Evolutionary conservation across 2,113 vertebrate species (phyloP).

Genomic region (Cathartes aura): DNA sequence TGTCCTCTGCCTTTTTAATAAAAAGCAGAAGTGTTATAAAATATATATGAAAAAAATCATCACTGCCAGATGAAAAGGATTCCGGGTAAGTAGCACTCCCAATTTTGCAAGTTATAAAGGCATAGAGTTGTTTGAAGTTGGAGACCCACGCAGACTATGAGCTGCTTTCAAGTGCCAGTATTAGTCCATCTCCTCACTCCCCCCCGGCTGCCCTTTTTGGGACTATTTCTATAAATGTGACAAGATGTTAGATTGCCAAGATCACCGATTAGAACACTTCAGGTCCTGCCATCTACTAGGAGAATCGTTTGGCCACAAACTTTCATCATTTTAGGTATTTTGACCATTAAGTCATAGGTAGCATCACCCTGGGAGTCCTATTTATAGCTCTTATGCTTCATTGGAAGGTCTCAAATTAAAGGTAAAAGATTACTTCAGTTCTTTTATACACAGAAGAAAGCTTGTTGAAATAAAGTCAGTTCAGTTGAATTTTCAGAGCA

Average conservation of each 20-base stretch:
- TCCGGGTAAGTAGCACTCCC: not conserved
- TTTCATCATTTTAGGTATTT: not conserved
- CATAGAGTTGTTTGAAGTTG: not conserved
- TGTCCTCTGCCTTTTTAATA: not conserved
- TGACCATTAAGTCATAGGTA: not conserved
- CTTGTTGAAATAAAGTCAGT: not conserved
- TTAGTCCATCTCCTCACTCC: not conserved
- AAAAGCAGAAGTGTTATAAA: not conserved
- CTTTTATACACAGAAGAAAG: not conserved
- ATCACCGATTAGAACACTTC: not conserved
- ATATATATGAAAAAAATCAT: not conserved
- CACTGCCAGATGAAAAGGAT: slow-evolving; percentile 15
- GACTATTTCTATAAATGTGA: not conserved
- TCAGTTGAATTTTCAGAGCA: not conserved
- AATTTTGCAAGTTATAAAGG: slow-evolving; percentile 5
- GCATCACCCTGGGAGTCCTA: not conserved
- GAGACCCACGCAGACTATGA: not conserved
- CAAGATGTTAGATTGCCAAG: not conserved
- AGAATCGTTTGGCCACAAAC: not conserved
- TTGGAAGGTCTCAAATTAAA: not conserved
- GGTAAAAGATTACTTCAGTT: not conserved
- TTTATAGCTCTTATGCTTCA: not conserved
- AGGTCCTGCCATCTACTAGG: not conserved
- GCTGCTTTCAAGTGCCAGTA: not conserved
- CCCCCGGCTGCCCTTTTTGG: not conserved